A percentile compares a stretch with the other conserved stretches of the same genome.
phyloP scores from a whole-genome alignment of 2,888 invertebrate genomes.

The Tachystola acroxantha region DNA sequence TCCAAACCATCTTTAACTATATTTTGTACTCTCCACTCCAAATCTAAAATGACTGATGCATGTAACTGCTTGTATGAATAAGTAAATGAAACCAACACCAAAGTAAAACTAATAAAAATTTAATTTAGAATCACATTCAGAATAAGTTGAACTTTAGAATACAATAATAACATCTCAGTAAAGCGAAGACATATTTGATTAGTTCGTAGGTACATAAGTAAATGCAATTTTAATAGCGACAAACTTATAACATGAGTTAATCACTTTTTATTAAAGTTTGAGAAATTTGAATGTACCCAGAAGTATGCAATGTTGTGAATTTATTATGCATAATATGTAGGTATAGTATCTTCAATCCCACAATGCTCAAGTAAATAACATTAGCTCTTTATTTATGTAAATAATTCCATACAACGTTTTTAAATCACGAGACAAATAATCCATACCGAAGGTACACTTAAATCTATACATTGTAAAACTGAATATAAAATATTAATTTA shows the following conservation, averaged over 20 bases:
- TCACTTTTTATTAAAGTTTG: no score
- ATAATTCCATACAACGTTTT: not conserved
- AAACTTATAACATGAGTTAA: conserved; percentile 9
- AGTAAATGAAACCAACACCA: conserved; percentile 42
- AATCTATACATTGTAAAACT: conserved; percentile 11
- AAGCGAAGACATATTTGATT: conserved; percentile 8
- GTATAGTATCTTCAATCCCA: conserved; percentile 5
- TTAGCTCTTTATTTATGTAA: not conserved
- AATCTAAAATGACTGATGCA: no score
- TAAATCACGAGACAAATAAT: conserved; percentile 8
- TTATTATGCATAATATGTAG: conserved; percentile 5
- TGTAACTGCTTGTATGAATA: no score
- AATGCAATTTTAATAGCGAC: conserved; percentile 17
- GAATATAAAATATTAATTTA: conserved; percentile 13
- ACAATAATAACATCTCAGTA: conserved; percentile 33
- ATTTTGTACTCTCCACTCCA: no score
- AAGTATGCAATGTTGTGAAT: not conserved
- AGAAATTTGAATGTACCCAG: not conserved
- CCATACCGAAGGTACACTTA: conserved; percentile 5
- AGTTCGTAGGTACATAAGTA: conserved; percentile 11
- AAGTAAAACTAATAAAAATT: conserved; percentile 60
- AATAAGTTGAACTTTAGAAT: conserved; percentile 37
- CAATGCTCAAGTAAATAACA: conserved; percentile 1
- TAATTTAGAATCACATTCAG: conserved; percentile 72
- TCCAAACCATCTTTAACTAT: no score